Evolutionary conservation across 2,888 invertebrate species (phyloP), one percentile per base, ranked within the genome.

Genomic region (Scaptomyza tumidula): DNA sequence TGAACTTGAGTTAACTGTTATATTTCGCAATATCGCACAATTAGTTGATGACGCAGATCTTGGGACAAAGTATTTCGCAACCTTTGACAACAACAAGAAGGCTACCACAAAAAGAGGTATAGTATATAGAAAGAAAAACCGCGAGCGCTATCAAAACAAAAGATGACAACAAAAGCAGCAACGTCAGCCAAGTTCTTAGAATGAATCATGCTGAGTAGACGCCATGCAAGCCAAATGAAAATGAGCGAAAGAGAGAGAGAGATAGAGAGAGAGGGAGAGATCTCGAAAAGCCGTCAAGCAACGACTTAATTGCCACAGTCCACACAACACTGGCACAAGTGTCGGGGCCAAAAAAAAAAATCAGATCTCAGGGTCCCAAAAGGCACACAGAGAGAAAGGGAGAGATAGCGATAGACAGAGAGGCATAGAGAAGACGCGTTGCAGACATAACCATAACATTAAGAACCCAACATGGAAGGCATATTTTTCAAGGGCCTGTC

Each of bases 151-250:
- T 79, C 68, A 75, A 71, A 79, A 78, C 71, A 81, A 71, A 71
- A 75, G 80, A 80, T 80, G 80, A 86, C 78, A 84, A 84, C 87
- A 82, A 86, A 84, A 84, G 66, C 71, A 75, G 73, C 73, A 61
- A 72, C 73, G 73, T 75, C 77, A 78, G 74, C 75, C 60, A 76
- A 61, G 82, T 88, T 82, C 86, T 77, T 70, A 82, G 80, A 88
- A 86, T 82, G 86, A 84, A 78, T 84, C 77, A 79, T 72, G 70
- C 77, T 76, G 77, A 75, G 71, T 71, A 73, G 78, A 75, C 78
- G 78, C 74, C 75, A 73, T 73, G 78, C 73, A 43, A 63, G 50
- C 72, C 68, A 77, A 52, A 45, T 50, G 45, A 41, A 46, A 58
- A 45, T 57, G 53, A 7, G 16, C 45, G 43, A 41, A 11, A 16